Evolutionary conservation across 2,113 vertebrate genomes (phyloP).

Genomic region (Poicephalus gulielmi): DNA sequence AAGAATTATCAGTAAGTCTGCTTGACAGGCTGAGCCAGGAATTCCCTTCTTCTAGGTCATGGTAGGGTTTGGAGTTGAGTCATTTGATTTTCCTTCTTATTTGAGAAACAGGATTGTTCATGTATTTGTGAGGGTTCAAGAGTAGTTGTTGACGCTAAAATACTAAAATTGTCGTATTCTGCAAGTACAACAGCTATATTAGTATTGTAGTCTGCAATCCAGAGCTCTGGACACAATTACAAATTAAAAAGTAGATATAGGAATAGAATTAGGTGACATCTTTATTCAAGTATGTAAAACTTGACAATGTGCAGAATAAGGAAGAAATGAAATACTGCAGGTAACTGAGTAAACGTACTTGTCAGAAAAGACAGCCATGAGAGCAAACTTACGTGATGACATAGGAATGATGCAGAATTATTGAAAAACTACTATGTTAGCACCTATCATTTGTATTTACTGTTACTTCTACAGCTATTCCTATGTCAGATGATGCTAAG

Average conservation of each 20-base stretch:
- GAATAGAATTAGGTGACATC: neutral
- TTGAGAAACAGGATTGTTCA: neutral
- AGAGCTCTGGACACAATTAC: neutral
- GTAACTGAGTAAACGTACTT: neutral
- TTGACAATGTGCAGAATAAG: neutral
- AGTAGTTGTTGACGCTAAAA: neutral
- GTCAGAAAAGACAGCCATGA: fast-evolving
- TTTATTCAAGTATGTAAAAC: neutral
- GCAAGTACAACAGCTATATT: neutral
- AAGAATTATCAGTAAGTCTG: too few species aligned
- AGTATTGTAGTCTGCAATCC: neutral
- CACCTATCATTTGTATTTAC: neutral
- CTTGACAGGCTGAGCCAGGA: neutral
- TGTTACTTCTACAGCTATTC: neutral
- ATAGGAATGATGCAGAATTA: neutral
- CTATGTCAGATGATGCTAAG: neutral
- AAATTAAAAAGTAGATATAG: neutral
- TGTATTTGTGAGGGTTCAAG: neutral
- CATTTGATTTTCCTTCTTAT: neutral
- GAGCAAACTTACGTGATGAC: neutral
- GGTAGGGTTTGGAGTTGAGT: neutral
- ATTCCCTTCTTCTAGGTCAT: neutral
- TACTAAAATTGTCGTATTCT: neutral
- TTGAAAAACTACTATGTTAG: neutral
- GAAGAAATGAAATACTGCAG: neutral